phyloP scores from a whole-genome alignment of 2,797 vertebrate species.

The Rhodeus uyekii region DNA sequence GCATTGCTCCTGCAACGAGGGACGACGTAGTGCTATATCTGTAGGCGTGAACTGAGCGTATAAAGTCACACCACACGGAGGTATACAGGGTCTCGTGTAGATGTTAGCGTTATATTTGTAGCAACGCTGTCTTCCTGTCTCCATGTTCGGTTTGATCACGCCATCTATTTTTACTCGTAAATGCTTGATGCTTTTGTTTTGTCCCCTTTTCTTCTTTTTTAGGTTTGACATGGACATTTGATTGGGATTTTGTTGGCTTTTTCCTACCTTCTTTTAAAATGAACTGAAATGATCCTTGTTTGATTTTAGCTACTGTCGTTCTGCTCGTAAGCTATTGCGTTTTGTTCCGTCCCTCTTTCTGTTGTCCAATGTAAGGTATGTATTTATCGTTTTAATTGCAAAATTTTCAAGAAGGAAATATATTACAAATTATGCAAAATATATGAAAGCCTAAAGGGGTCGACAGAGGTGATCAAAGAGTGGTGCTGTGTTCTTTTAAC shows the following conservation, averaged over 20 bases:
- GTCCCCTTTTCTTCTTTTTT: constrained; percentile 69
- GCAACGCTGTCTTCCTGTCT: constrained; percentile 96
- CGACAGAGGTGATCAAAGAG: constrained; percentile 54
- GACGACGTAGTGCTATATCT: constrained; percentile 50
- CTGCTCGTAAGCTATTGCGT: constrained; percentile 35
- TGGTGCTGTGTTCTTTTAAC: constrained; percentile 52
- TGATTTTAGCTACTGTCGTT: constrained; percentile 73
- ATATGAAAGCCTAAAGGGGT: constrained; percentile 71
- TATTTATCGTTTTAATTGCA: constrained; percentile 77
- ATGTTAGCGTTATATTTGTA: constrained; percentile 97
- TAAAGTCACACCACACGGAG: constrained; percentile 67
- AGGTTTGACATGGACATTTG: constrained; percentile 36
- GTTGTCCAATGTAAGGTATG: constrained; percentile 77
- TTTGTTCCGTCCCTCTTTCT: constrained; percentile 68
- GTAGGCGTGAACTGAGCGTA: constrained; percentile 54
- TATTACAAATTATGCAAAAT: constrained; percentile 83
- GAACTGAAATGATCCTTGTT: constrained; percentile 74
- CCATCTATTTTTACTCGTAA: constrained; percentile 67
- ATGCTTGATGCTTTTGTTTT: constrained; percentile 62
- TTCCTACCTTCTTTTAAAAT: constrained; percentile 40
- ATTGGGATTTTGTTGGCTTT: constrained; percentile 24
- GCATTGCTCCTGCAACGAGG: constrained; percentile 23
- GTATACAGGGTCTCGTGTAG: constrained; percentile 99
- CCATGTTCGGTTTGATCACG: constrained; percentile 63
- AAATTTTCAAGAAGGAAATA: constrained; percentile 69